Conservation (phyloP, 1,140 invertebrate genomes). For the Trachelipus rathkii region DNA sequence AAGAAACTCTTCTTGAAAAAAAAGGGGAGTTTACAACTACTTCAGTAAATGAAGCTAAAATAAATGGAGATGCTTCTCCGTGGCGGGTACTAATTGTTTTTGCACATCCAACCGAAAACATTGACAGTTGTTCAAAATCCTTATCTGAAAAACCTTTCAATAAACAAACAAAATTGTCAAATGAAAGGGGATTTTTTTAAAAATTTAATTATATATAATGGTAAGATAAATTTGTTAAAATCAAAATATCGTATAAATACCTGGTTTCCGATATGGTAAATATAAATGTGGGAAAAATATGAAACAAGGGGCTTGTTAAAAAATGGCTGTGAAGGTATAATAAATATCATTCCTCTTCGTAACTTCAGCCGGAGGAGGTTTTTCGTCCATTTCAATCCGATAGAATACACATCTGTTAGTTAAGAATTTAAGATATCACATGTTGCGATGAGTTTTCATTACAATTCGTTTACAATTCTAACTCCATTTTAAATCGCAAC, state of each 20-base stretch:
- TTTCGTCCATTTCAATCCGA: constrained; percentile 71
- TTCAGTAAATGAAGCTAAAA: constrained; percentile 68
- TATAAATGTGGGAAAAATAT: constrained; percentile 92
- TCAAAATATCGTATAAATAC: constrained; percentile 38
- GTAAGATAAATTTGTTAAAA: too few species aligned
- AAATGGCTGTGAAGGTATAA: constrained; percentile 84
- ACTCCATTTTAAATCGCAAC: too few species aligned
- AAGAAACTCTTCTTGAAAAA: constrained; percentile 77
- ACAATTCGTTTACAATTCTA: too few species aligned
- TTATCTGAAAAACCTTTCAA: constrained; percentile 62
- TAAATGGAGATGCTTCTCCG: constrained; percentile 74
- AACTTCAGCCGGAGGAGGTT: constrained; percentile 59
- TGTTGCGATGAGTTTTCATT: too few species aligned
- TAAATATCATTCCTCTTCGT: constrained; percentile 60
- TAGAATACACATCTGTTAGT: constrained; percentile 77
- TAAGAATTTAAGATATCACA: too few species aligned
- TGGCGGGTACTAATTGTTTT: constrained; percentile 76
- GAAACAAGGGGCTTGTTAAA: constrained; percentile 85
- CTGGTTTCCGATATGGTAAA: constrained; percentile 75
- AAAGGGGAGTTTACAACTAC: constrained; percentile 68
- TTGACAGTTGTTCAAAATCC: constrained; percentile 73
- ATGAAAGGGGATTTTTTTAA: too few species aligned
- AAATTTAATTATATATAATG: too few species aligned
- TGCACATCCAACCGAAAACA: constrained; percentile 70
- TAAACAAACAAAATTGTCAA: background rate